Evolutionary conservation across 2,113 vertebrate species (phyloP), one percentile per base, ranked within the genome.

Genomic region (Argyrosomus japonicus): DNA sequence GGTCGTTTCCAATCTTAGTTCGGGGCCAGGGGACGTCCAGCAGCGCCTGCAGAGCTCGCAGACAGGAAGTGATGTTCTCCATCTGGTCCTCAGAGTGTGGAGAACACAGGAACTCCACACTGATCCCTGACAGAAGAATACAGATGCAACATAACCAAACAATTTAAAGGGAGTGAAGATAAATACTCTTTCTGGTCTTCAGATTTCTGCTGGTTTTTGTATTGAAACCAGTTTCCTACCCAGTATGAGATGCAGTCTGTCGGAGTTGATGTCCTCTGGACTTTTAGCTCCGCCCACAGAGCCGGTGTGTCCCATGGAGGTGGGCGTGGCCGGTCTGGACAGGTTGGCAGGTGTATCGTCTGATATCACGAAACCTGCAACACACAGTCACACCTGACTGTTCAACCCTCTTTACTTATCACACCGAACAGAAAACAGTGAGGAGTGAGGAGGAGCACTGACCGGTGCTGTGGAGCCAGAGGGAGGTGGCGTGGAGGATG

Each of bases 241-340:
- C 90, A 99, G 92, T 47, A 99, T 96, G 62, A 99, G 96, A 86
- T 99, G 93, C 77, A 99, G 96, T 60, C 96, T 95, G 54, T 99
- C 97, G 0, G 95, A 88, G 90, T 95, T 97, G 83, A 99, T 67
- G 89, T 99, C 97, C 76, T 99, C 97, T 1, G 97, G 97, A 76
- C 97, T 97, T 87, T 97, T 97, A n/a, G 95, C 91, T 67, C 76
- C 75, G 64, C 92, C 90, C 77, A 88, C 92, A 32, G 95, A 95
- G 62, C 94, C 93, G 15, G 93, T 95, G 80, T 96, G 96, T 73
- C 97, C 97, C 97, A 99, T 97, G 68, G 97, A 96, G 79, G 97
- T 99, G 82, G 98, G 97, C 12, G 98, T 99, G 61, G 97, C 98
- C 65, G 98, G 98, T 72, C 98, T 93, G 43, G 98, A 99, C 77